Evolutionary conservation across 2,113 vertebrate species (phyloP).

Genomic region (Polypterus senegalus): DNA sequence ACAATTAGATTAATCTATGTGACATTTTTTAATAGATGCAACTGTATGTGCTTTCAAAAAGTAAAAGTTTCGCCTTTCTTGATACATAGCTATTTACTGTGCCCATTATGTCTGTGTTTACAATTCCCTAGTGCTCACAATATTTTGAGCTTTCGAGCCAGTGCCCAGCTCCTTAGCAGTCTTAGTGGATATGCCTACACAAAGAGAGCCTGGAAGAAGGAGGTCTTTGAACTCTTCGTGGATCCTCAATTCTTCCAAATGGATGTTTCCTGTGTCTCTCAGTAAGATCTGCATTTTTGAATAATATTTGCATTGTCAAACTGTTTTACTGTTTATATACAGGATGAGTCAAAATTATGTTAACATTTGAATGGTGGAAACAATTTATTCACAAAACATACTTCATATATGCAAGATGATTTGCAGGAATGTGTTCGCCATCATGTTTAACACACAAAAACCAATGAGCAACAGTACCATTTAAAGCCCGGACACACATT

Average conservation of each 20-base stretch:
- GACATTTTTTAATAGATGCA: not conserved
- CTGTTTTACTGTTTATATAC: not conserved
- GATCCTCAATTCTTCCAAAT: constrained; percentile 94
- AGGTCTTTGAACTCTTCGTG: constrained; percentile 83
- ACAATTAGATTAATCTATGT: no score
- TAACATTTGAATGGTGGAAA: no score
- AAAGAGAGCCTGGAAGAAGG: constrained; percentile 90
- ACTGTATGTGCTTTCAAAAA: not conserved
- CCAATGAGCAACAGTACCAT: no score
- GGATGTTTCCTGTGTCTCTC: constrained; percentile 66
- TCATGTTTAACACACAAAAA: no score
- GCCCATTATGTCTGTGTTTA: not conserved
- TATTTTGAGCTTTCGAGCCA: constrained; percentile 79
- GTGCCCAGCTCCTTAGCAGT: constrained; percentile 78
- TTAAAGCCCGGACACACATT: no score
- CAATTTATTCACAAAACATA: no score
- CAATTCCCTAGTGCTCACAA: constrained; percentile 69
- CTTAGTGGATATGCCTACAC: constrained; percentile 95
- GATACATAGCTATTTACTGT: not conserved
- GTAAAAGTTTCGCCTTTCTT: not conserved
- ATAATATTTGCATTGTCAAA: not conserved
- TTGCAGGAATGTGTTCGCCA: no score
- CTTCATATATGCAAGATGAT: no score
- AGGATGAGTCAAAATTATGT: no score
- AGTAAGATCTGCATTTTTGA: constrained; percentile 46